These are phyloP conservation scores for Popillia japonica DNA, from an alignment of 1,140 invertebrate species.

Conservation along the genomic window DNA sequence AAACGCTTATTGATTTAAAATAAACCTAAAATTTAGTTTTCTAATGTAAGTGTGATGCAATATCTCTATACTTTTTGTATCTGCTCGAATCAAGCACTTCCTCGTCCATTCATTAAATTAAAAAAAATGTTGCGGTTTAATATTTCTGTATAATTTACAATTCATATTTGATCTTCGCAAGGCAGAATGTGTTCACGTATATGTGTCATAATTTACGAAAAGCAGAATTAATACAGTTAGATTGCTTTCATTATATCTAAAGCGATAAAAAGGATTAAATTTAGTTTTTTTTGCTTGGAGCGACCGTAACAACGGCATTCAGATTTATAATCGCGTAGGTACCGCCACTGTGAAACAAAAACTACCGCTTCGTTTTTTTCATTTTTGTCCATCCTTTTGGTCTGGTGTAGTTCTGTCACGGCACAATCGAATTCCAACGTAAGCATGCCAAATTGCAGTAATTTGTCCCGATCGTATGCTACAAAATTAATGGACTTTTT, in stretches of 20 bases:
- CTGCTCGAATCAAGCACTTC: too few species aligned
- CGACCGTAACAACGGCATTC: slow-evolving; percentile 6
- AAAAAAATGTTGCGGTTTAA: too few species aligned
- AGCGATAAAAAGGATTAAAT: slow-evolving; percentile 2
- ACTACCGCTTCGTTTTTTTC: background rate
- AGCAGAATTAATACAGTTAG: background rate
- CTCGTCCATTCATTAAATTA: too few species aligned
- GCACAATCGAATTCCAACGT: background rate
- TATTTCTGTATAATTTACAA: too few species aligned
- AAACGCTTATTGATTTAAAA: too few species aligned
- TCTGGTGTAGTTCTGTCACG: background rate
- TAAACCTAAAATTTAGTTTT: too few species aligned
- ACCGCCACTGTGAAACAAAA: background rate
- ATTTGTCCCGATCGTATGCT: background rate
- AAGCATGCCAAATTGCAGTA: slow-evolving; percentile 6
- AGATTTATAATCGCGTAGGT: slow-evolving; percentile 9
- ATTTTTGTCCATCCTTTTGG: background rate
- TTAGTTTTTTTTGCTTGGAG: background rate
- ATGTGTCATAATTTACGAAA: background rate
- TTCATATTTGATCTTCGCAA: too few species aligned
- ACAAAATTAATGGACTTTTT: slow-evolving; percentile 8
- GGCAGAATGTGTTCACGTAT: too few species aligned
- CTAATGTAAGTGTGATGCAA: too few species aligned
- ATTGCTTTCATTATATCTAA: background rate
- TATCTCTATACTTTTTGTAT: too few species aligned